Evolutionary conservation across 2,797 vertebrate genomes (phyloP), one percentile per base, ranked within the genome.

Genomic region (Acrossocheilus wenchowensis): DNA sequence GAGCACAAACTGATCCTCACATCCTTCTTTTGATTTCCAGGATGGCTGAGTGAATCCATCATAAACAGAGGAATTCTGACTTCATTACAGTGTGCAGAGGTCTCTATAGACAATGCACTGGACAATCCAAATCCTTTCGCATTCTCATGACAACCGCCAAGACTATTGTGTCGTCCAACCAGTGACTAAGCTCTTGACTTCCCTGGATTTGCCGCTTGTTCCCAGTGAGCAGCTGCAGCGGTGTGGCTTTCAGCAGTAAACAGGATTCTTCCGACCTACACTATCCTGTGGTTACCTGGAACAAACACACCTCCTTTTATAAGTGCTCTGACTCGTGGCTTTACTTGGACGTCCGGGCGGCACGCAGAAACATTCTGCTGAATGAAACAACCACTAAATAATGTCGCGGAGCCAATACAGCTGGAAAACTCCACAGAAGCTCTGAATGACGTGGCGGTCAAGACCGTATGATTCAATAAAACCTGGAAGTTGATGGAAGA

Each of bases 21-120:
- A 90, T 89, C 88, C 90, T 90, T 68, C 87, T 87, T 62, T 62
- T 74, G 82, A 82, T 85, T 89, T 91, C 87, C 90, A 86, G 78
- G 89, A 89, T 79, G 84, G 83, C 82, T 81, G 85, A 81, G 64
- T 78, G 78, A 82, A 71, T 85, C 52, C 84, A 87, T 91, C 87
- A 89, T 86, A 48, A 60, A 60, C 80, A 74, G 89, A 87, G 81
- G 72, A 89, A 87, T 90, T 89, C 78, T 45, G 62, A 50, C 50
- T 88, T 69, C 85, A 90, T 81, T 83, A 79, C 81, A 86, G 50
- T 86, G 78, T 83, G 84, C 78, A 54, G 77, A 88, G 89, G 82
- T 86, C 82, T 81, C 90, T 87, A 79, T 81, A 84, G 82, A 87
- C 81, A 89, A 86, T 82, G 79, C 30, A n/a, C 68, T 74, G 41